Evolutionary conservation across 2,888 invertebrate genomes (phyloP).

Genomic region (Pammene aurita): DNA sequence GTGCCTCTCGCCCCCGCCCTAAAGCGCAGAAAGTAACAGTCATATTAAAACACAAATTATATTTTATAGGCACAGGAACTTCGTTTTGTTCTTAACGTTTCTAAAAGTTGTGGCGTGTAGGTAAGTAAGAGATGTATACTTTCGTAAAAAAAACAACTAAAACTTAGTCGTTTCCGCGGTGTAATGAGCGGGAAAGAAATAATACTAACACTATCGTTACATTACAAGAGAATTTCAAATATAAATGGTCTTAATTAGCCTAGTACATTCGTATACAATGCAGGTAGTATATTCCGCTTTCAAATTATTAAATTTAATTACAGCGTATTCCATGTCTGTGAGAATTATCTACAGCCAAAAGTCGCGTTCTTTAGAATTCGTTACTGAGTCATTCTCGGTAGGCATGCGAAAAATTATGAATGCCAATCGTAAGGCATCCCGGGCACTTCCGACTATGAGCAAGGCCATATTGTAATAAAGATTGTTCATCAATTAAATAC

Average conservation of each 20-base stretch:
- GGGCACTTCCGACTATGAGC: conserved; percentile 10
- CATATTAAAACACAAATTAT: too few species aligned
- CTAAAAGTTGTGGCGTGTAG: too few species aligned
- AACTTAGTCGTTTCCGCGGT: not conserved
- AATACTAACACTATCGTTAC: not conserved
- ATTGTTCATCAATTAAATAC: not conserved
- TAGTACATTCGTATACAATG: not conserved
- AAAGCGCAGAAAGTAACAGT: too few species aligned
- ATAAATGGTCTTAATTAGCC: conserved; percentile 17
- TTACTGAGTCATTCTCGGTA: conserved; percentile 22
- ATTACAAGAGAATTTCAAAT: conserved; percentile 10
- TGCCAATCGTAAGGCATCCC: conserved; percentile 15
- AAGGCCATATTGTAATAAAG: not conserved
- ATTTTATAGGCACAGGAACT: too few species aligned
- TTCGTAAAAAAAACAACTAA: not conserved
- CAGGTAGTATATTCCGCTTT: conserved; percentile 6
- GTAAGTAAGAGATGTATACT: too few species aligned
- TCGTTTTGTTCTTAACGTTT: too few species aligned
- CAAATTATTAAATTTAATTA: conserved; percentile 32
- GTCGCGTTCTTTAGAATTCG: conserved; percentile 1
- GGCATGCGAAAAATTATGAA: conserved; percentile 11
- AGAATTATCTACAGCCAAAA: conserved; percentile 26
- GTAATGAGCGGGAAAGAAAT: conserved; percentile 14
- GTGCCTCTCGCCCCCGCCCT: too few species aligned
- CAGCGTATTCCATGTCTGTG: conserved; percentile 20